Evolutionary conservation across 2,113 vertebrate species (phyloP), one percentile per base, ranked within the genome.

Genomic region (Brachionichthys hirsutus): DNA sequence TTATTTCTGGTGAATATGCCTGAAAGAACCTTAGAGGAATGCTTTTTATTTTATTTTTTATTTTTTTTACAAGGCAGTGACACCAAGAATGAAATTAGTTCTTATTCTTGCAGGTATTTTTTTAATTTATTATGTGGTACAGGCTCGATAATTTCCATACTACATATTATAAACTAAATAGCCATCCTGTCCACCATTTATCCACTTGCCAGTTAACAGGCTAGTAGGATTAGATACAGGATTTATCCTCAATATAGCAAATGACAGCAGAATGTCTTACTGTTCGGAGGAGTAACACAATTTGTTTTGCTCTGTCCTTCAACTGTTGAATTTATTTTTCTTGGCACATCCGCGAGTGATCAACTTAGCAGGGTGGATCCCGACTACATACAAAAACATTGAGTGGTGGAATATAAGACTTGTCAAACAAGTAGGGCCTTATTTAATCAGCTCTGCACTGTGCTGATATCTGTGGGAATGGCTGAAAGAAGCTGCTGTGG

Each of bases 361-460:
- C 9, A 22, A 13, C 18, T 35, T 43, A 10, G 18, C 48, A 54
- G 30, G 52, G 35, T 0, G 12, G 50, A 61, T 54, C 12, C n/a
- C 3, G 2, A 8, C 35, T 55, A 19, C 12, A 20, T 12, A 36
- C 17, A 57, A 10, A 35, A 7, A 41, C 52, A 54, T 17, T 12
- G 1, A 30, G 24, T 45, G 16, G 2, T 10, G 17, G 14, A 54
- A 17, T 9, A 10, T 9, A 4, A 19, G 24, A 61, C 40, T 60
- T 8, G 22, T 22, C 30, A 19, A 34, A 52, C 53, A 57, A 20
- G 54, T 58, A 20, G 47, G 14, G 9, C 12, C 48, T 54, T 13
- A 20, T 49, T 48, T 36, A 43, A 50, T 15, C 40, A 55, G 0
- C 0, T 1, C n/a, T 9, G 0, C 9, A 34, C 12, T 4, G 0